Evolutionary conservation across 1,140 invertebrate genomes (phyloP), one percentile per base, ranked within the genome.

Genomic region (Fragariocoptes setiger): DNA sequence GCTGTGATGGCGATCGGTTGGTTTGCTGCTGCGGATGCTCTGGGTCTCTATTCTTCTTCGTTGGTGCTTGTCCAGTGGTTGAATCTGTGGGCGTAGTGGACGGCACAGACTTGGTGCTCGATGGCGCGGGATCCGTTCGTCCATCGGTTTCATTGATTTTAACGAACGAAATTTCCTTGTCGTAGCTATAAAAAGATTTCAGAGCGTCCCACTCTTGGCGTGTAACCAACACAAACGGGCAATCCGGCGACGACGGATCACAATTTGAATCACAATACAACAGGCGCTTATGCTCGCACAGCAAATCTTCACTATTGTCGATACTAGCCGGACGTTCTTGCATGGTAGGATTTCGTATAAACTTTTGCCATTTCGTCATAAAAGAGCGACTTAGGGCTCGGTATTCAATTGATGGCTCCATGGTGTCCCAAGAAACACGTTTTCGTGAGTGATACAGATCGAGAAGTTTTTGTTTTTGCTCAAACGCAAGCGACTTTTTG

Each of bases 361-460:
- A 43, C 8, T 43, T 43, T 43, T 43, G 18, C 42, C 42, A 43
- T 40, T 19, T 3, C 5, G 3, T 42, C 13, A 22, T 17, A 41
- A 43, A 43, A 8, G 40, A n/a, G 15, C 39, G 2, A 31, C 37
- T 21, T 4, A 43, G 15, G 8, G 42, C 42, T 31, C 21, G 40
- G 17, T 43, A 43, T n/a, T 5, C 19, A 15, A 3, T 3, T n/a
- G 12, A 3, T 4, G 21, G n/a, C 17, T 43, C 12, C 20, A 40
- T 42, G 5, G 25, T 37, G 17, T 40, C n/a, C 20, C 37, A 40
- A 21, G 20, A 17, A 4, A 31, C 5, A n/a, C 38, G 18, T 18
- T 19, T n/a, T 15, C 18, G 39, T 14, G 21, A 12, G 38, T 14
- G 14, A 19, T 13, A 43, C 4, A 43, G 22, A 18, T 43, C 38